Conservation (phyloP, 2,797 vertebrate genomes). For the Microctenopoma steveboyesi region DNA sequence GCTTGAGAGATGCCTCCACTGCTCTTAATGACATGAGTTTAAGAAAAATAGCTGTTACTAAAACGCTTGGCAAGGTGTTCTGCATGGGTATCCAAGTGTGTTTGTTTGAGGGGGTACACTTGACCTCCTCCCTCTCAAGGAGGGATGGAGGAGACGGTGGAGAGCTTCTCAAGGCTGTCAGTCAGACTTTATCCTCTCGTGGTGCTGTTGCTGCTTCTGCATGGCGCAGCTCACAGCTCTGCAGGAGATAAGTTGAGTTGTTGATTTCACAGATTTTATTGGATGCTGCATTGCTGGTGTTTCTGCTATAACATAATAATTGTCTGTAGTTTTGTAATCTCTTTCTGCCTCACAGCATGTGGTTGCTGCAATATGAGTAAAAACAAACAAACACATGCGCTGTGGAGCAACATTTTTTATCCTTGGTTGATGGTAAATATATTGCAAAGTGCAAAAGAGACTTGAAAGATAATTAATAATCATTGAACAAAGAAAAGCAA, state of each 20-base stretch:
- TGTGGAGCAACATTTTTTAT: not conserved
- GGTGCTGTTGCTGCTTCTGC: conserved; percentile 29
- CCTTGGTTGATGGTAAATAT: not conserved
- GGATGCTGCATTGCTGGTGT: not conserved
- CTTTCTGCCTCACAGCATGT: not conserved
- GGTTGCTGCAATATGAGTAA: not conserved
- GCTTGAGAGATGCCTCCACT: conserved; percentile 47
- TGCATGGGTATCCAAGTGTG: conserved; percentile 82
- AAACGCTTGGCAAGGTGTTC: conserved; percentile 79
- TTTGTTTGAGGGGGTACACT: conserved; percentile 81
- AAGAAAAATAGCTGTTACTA: conserved; percentile 74
- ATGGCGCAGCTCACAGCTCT: conserved; percentile 24
- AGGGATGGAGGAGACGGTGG: conserved; percentile 76
- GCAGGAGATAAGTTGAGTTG: conserved; percentile 20
- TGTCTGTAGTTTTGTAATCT: not conserved
- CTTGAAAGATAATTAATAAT: not conserved
- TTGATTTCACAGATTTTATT: conserved; percentile 35
- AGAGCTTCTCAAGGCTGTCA: conserved; percentile 82
- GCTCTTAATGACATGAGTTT: conserved; percentile 72
- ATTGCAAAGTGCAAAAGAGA: not conserved
- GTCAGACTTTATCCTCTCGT: conserved; percentile 60
- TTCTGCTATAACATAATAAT: conserved; percentile 7
- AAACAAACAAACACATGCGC: not conserved
- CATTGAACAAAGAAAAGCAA: not conserved
- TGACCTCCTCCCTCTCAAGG: conserved; percentile 82